Evolutionary conservation across 2,888 invertebrate species (phyloP).

Genomic region (Muschampia plurimacula): DNA sequence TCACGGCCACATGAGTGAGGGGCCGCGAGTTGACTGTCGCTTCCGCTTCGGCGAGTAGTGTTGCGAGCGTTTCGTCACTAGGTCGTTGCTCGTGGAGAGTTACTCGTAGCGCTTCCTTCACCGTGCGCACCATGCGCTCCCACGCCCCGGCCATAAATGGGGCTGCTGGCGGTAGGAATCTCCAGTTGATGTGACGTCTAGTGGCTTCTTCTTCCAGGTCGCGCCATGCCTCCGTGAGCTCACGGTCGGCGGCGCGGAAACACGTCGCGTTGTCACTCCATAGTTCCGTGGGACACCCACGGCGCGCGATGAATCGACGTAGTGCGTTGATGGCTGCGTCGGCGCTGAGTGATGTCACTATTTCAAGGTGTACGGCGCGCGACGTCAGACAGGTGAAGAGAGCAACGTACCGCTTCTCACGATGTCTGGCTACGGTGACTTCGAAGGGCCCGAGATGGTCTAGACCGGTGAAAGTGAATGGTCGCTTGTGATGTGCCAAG

Average conservation of each 20-base stretch:
- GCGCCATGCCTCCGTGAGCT: background rate
- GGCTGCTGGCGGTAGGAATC: slow-evolving; percentile 38
- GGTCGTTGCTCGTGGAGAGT: slow-evolving; percentile 40
- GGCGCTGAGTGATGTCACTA: slow-evolving; percentile 22
- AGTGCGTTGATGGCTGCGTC: slow-evolving; percentile 46
- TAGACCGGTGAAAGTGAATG: slow-evolving; percentile 40
- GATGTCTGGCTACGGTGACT: slow-evolving; percentile 40
- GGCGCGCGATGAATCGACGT: slow-evolving; percentile 43
- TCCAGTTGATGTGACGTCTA: background rate
- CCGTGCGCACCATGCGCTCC: slow-evolving; percentile 41
- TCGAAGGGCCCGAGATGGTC: slow-evolving; percentile 44
- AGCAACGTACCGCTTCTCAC: slow-evolving; percentile 39
- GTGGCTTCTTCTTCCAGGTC: background rate
- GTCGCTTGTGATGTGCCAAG: slow-evolving; percentile 26
- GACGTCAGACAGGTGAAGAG: slow-evolving; percentile 41
- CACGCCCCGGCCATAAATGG: slow-evolving; percentile 44
- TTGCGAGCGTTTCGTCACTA: slow-evolving; percentile 34
- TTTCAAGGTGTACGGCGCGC: slow-evolving; percentile 35
- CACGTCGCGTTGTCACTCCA: slow-evolving; percentile 43
- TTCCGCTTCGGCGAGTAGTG: slow-evolving; percentile 41
- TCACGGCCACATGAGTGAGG: slow-evolving; percentile 56
- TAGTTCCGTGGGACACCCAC: slow-evolving; percentile 43
- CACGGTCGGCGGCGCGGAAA: background rate
- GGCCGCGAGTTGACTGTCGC: slow-evolving; percentile 54
- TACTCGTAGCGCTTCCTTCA: slow-evolving; percentile 39